phyloP scores from a whole-genome alignment of 2,888 invertebrate species.

The Rosalia funebris region DNA sequence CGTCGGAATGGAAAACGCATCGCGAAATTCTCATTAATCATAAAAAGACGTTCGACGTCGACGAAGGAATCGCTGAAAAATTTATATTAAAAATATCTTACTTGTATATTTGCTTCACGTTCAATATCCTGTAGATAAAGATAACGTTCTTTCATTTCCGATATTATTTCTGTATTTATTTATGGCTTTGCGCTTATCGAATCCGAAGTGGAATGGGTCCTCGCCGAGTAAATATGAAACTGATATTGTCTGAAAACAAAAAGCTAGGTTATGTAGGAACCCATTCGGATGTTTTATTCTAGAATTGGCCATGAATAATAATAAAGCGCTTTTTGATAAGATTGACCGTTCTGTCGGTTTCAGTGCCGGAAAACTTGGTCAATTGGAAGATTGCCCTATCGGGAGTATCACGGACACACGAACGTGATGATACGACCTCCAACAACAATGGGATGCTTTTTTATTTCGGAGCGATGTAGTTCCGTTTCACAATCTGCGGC shows the following conservation, averaged over 20 bases:
- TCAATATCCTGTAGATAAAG: conserved; percentile 40
- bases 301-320: conserved; percentile 43
- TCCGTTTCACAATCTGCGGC: background rate
- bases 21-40: conserved; percentile 43
- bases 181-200: conserved; percentile 55
- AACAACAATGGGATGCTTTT: background rate
- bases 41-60: conserved; percentile 14
- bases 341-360: conserved; percentile 29
- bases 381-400: background rate
- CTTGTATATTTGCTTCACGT: conserved; percentile 46
- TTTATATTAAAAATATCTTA: conserved; percentile 31
- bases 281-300: conserved; percentile 38
- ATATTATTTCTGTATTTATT: conserved; percentile 58
- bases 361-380: background rate
- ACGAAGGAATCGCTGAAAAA: conserved; percentile 7
- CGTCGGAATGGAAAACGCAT: conserved; percentile 34
- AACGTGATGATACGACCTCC: background rate
- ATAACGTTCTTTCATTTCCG: conserved; percentile 55
- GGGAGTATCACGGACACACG: background rate
- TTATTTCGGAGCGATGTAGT: background rate
- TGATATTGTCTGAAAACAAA: conserved; percentile 46
- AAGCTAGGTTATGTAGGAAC: conserved; percentile 26
- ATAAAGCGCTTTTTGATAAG: conserved; percentile 30
- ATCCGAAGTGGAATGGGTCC: conserved; percentile 46
- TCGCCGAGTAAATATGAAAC: conserved; percentile 46